Evolutionary conservation across 2,888 invertebrate genomes (phyloP).

Genomic region (Incurvaria masculella): DNA sequence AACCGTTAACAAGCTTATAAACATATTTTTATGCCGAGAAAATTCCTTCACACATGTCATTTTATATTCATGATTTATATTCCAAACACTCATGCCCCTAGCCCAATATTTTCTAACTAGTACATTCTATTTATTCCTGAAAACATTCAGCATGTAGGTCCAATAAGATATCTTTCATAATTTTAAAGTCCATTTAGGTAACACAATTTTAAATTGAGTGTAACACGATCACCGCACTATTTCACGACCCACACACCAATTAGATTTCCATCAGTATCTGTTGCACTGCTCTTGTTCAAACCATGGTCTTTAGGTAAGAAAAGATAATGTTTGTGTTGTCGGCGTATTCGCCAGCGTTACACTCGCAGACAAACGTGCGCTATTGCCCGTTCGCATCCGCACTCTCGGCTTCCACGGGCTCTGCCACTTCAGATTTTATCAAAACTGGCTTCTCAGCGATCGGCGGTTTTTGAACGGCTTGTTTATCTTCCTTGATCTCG

Average conservation of each 20-base stretch:
- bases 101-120: too few species aligned
- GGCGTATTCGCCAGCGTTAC: slow-evolving; percentile 26
- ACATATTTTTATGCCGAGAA: too few species aligned
- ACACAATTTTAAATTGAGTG: slow-evolving; percentile 20
- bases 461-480: neutral
- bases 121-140: too few species aligned
- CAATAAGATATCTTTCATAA: too few species aligned
- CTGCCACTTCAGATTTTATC: slow-evolving; percentile 17
- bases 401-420: slow-evolving; percentile 34
- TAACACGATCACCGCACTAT: slow-evolving; percentile 6
- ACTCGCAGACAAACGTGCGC: slow-evolving; percentile 29
- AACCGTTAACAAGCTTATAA: too few species aligned
- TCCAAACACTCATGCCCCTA: too few species aligned
- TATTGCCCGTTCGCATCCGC: slow-evolving; percentile 42
- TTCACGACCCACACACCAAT: slow-evolving; percentile 9
- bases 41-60: too few species aligned
- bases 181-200: too few species aligned
- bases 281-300: slow-evolving; percentile 20
- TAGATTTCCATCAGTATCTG: neutral
- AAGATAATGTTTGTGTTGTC: slow-evolving; percentile 40
- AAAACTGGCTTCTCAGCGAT: slow-evolving; percentile 33
- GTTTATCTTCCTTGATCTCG: neutral
- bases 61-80: too few species aligned
- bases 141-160: too few species aligned
- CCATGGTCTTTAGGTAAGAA: slow-evolving; percentile 43